Percentiles rank a stretch among this genome's conserved stretches.
phyloP scores from a whole-genome alignment of 2,113 vertebrate genomes.

The Corythaixoides concolor region DNA sequence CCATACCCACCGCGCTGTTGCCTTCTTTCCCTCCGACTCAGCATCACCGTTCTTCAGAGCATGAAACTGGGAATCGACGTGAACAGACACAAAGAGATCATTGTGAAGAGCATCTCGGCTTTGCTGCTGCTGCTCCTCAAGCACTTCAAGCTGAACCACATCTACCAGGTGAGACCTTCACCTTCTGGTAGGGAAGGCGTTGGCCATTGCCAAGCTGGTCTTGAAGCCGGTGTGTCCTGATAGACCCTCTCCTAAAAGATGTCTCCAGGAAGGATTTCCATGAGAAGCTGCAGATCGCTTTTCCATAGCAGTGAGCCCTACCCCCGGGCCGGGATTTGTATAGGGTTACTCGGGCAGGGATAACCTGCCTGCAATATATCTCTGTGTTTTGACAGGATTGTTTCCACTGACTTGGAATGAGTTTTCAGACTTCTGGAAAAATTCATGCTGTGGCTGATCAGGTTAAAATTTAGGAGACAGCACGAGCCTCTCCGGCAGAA shows the following conservation, averaged over 20 bases:
- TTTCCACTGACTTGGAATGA: not conserved
- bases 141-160: conserved; percentile 94
- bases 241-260: not conserved
- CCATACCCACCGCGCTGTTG: not conserved
- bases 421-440: not conserved
- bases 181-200: fast-evolving
- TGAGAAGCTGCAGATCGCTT: not conserved
- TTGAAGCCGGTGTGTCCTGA: not conserved
- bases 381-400: not conserved
- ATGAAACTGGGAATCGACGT: conserved; percentile 97
- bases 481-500: not conserved
- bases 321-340: not conserved
- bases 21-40: conserved; percentile 39
- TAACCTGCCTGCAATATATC: not conserved
- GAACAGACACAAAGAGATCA: conserved; percentile 97
- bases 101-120: conserved; percentile 93
- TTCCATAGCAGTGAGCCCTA: fast-evolving
- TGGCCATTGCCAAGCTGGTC: fast-evolving
- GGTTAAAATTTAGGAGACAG: not conserved
- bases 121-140: conserved; percentile 92
- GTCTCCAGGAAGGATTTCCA: not conserved
- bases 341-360: not conserved
- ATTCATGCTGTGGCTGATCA: not conserved
- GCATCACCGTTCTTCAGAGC: conserved; percentile 94
- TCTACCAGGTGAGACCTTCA: conserved; percentile 95